Evolutionary conservation across 2,797 vertebrate genomes (phyloP), one percentile per base, ranked within the genome.

Genomic region (Coranthus polyacanthus): DNA sequence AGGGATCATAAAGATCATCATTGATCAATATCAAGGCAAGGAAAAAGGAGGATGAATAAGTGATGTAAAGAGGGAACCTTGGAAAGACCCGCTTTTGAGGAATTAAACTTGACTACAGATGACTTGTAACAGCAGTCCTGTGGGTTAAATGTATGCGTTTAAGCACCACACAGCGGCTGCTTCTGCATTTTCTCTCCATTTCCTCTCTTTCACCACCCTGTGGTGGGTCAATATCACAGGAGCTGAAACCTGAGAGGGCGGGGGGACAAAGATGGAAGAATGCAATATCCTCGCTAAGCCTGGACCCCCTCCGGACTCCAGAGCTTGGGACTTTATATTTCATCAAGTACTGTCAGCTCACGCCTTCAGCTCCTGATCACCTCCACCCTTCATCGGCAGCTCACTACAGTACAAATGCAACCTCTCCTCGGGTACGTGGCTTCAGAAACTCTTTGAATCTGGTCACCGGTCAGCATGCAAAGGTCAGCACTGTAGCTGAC

Each of bases 251-350:
- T 68, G 61, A 59, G 53, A 64, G 64, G 60, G 24, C 26, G 20
- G 60, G 24, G 36, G 20, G 37, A 13, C 7, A 5, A 74, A 86
- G 78, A 87, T 80, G 71, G 88, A 87, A 82, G 88, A 86, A 84
- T 79, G 78, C 72, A 90, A 89, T 89, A 84, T 88, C 63, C 52
- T 63, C 2, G 7, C 78, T 75, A 60, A 83, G 64, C 84, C 58
- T 22, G 43, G 24, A 69, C 81, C 84, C 81, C 87, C 79, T 73
- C 64, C 26, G 58, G 85, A 72, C 79, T 73, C 64, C 26, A 55
- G 85, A 72, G 78, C 54, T 46, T 41, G 58, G 71, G 74, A 85
- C 79, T 72, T 71, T 56, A 77, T 78, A 73, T 78, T 87, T 85
- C 68, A 85, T 84, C 65, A 58, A 56, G 64, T 62, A 20, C 57